These are phyloP conservation scores for Drosophila pruinosa DNA, from an alignment of 1,140 invertebrate genomes.

Conservation along the genomic window DNA sequence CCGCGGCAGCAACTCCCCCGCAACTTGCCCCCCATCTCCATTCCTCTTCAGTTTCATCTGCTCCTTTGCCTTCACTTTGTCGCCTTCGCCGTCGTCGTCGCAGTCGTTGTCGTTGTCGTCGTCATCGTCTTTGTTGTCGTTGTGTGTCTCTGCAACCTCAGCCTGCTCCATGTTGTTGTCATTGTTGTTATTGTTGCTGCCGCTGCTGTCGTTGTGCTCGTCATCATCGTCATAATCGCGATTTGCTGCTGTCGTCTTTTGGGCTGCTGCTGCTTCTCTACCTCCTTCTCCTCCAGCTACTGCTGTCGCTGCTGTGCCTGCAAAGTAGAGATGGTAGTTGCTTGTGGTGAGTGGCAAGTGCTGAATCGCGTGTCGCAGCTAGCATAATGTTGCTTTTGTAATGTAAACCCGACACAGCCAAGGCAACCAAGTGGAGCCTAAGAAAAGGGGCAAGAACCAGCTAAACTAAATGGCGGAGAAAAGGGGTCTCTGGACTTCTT, in stretches of 20 bases:
- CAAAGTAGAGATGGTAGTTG: conserved; percentile 57
- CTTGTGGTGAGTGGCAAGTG: conserved; percentile 62
- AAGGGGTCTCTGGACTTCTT: no score
- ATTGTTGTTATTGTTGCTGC: conserved; percentile 11
- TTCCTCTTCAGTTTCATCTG: not conserved
- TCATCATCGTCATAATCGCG: conserved; percentile 76
- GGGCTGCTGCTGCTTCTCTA: conserved; percentile 24
- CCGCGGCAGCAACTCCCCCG: conserved; percentile 54
- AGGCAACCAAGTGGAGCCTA: conserved; percentile 5
- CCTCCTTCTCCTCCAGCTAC: not conserved
- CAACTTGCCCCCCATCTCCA: not conserved
- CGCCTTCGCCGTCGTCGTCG: not conserved
- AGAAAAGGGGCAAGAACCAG: not conserved
- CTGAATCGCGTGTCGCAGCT: conserved; percentile 62
- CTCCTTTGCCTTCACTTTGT: not conserved
- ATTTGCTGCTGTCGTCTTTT: conserved; percentile 73
- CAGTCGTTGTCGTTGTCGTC: not conserved
- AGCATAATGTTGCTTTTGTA: conserved; percentile 75
- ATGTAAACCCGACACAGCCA: conserved; percentile 60
- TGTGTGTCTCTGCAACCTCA: not conserved
- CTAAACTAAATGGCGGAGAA: not conserved
- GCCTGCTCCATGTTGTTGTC: conserved; percentile 25
- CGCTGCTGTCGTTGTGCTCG: conserved; percentile 59
- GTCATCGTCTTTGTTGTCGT: not conserved
- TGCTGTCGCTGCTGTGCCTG: conserved; percentile 48